Base-by-base conservation (phyloP, 2,797 vertebrate species). In the Hozukius guyotensis region DNA sequence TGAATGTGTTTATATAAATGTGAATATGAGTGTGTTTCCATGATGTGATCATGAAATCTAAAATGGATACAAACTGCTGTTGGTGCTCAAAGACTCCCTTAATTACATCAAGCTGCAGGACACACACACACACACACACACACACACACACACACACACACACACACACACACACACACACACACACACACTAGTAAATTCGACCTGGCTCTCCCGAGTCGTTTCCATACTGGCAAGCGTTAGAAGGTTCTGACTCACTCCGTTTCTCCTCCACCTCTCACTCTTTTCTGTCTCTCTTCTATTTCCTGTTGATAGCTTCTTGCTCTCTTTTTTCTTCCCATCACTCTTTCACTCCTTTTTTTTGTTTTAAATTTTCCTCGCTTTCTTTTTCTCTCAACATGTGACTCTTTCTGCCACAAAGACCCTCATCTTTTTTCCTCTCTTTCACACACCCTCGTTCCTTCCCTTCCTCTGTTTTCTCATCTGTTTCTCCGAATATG, bases 101-200 rank as follows among this genome's bases (percentile, higher is more conserved):
- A 95, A 95, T 94, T 87, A 92, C 52, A 95, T 94, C 94, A 95
- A 95, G 94, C 92, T 95, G 94, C 77, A 86, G 72, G 42, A 84
- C 72, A 69, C 67, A 83, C 74, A 69, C 67, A 84, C 73, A 66
- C 64, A 84, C 73, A 66, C 67, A 65, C 71, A 81, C 69, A 83
- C 74, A 69, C 67, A 84, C 73, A 66, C 64, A 84, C 73, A 66
- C 67, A 65, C 71, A 81, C 69, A 59, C 80, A 81, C 68, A 83
- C 77, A 75, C 64, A 67, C 75, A 59, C 64, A 72, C 72, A 61
- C 67, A 69, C 80, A 65, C 73, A 73, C 69, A 72, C 81, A 77
- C 75, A 71, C 69, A 56, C 42, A 73, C 78, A 64, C 55, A 81
- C 72, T 2, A 66, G 42, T 87, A 72, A 86, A 86, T 46, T 75